Base-by-base conservation (phyloP, 2,888 invertebrate genomes). In the Drosophila neotestacea region DNA sequence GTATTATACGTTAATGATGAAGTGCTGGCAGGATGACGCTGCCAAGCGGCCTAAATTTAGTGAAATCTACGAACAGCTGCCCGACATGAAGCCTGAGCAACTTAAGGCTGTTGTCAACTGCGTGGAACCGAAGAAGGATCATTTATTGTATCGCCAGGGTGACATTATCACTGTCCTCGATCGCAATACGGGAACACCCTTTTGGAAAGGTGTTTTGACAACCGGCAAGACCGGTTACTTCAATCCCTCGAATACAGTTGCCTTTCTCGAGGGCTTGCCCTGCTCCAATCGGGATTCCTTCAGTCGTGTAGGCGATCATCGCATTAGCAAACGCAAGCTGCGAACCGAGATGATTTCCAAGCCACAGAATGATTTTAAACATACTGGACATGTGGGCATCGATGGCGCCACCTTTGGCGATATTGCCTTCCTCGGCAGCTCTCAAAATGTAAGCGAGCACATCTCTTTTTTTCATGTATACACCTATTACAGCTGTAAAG, bases 391-490 rank as follows among this genome's bases (percentile, higher is more conserved):
- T 92, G 98, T 99, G 10, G 99, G 99, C 0, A 94, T 98, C 46
- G 99, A 99, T 92, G 99, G 99, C 0, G 98, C 98, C 32, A 97
- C 97, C 91, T 99, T 99, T 92, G 99, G 99, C 2, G 98, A 99
- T 92, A 95, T 99, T 67, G 94, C 95, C 4, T 94, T 95, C 83
- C 90, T 95, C 16, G 92, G 92, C 48, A 93, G 91, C 70, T 90
- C 92, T 3, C 92, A 92, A 79, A 93, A 91, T 81, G 92, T 93
- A 90, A 90, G 85, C 6, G n/a, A 11, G 6, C 1, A 0, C 2
- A 4, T 7, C 5, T 2, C 9, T 0, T 1, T 6, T 5, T 16
- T 1, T 1, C 22, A n/a, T 30, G 2, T 50, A 7, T 11, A 16
- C 41, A 7, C 30, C 50, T 16, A 5, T 16, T 9, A 27, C 28